A percentile compares a stretch with the other conserved stretches of the same genome.
Conservation (phyloP, 2,888 invertebrate genomes). For the Punctoribates punctum region DNA sequence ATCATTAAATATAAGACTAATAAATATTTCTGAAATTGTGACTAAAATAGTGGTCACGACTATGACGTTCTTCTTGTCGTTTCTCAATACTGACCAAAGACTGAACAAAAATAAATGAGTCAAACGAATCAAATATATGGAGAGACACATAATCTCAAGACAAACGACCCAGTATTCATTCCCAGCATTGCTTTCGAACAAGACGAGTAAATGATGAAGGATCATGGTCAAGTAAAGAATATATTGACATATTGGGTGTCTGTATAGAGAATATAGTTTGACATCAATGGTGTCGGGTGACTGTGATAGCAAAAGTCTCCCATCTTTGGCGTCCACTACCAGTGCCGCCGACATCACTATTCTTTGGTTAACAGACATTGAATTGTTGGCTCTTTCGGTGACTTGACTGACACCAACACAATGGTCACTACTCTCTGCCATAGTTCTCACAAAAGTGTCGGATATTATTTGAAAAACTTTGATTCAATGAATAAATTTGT, state of each 20-base stretch:
- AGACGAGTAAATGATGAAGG: constrained; percentile 52
- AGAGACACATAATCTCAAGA: constrained; percentile 52
- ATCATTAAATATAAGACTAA: constrained; percentile 45
- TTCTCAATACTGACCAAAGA: constrained; percentile 52
- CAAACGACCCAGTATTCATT: constrained; percentile 54
- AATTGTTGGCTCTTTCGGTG: background rate
- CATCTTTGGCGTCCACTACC: constrained; percentile 48
- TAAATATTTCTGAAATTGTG: constrained; percentile 49
- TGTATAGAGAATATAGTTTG: constrained; percentile 53
- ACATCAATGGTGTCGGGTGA: constrained; percentile 46
- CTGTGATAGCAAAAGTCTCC: constrained; percentile 47
- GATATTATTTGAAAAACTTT: background rate
- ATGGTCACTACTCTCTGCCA: background rate
- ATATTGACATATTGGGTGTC: constrained; percentile 52
- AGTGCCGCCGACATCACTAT: constrained; percentile 47
- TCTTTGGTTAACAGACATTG: background rate
- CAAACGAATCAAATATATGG: constrained; percentile 52
- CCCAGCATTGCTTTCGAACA: constrained; percentile 53
- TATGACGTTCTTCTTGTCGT: constrained; percentile 54
- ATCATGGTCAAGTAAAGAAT: constrained; percentile 52
- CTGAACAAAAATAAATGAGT: constrained; percentile 52
- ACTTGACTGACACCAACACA: background rate
- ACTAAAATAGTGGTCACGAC: constrained; percentile 52
- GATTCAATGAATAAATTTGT: background rate
- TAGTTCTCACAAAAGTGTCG: background rate